Conservation (phyloP, 2,113 vertebrate species). For the Mirza zaza region DNA sequence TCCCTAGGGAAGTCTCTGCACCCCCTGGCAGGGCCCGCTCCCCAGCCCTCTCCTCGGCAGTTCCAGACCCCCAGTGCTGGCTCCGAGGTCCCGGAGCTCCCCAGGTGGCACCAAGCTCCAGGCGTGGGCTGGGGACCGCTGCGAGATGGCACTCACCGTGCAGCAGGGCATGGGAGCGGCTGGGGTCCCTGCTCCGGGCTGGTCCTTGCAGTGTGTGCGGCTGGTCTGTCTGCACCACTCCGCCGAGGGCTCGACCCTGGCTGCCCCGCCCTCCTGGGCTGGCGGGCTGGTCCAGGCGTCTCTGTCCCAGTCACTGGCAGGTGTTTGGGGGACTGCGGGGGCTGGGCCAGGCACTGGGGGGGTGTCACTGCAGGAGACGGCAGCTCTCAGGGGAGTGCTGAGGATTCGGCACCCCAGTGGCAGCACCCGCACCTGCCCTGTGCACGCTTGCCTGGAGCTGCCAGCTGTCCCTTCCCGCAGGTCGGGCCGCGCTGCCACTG, state of each 20-base stretch:
- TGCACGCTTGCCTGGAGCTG: fast-evolving
- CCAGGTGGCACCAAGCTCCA: background rate
- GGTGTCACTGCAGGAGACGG: background rate
- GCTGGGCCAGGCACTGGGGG: background rate
- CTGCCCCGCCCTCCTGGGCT: background rate
- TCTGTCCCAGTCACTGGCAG: background rate
- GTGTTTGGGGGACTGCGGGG: background rate
- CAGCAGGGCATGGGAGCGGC: constrained; percentile 65
- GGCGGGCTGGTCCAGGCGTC: background rate
- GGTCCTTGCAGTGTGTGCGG: background rate
- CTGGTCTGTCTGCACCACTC: background rate
- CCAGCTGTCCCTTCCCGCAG: background rate
- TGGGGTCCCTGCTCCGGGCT: background rate
- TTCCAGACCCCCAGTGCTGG: no score
- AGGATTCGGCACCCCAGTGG: background rate
- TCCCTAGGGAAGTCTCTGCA: background rate
- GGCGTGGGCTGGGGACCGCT: background rate
- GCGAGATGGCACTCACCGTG: constrained; percentile 44
- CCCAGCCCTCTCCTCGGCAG: fast-evolving
- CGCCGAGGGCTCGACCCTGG: background rate
- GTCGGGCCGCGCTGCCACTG: background rate
- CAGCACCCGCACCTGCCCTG: fast-evolving
- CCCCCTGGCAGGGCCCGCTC: background rate
- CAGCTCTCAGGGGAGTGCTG: background rate
- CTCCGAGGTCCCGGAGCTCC: background rate